Base-by-base conservation (phyloP, 2,113 vertebrate species). In the Micronisus gabar region DNA sequence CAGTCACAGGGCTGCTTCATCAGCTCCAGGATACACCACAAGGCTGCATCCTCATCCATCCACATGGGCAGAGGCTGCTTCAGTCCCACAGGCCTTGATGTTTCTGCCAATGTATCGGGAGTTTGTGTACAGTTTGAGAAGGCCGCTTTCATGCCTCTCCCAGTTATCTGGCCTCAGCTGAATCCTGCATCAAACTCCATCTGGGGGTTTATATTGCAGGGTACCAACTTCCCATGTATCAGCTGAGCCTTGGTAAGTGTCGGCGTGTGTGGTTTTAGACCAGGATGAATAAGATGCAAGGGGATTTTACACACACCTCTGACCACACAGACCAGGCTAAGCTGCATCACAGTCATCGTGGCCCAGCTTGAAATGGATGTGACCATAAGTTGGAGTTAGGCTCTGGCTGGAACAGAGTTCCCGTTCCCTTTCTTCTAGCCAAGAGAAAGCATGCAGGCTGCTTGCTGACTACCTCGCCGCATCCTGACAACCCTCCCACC, bases 321-420 rank as follows among this genome's bases (percentile, higher is more conserved):
- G 40, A 40, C 25, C 43, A 14, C 71, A 30, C 3, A 72, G 34
- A 34, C n/a, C n/a, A 68, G 30, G 40, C 13, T 17, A n/a, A 87
- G 15, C 26, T 66, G 12, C 5, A 10, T 16, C 15, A 4, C 32
- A 21, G 32, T 18, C 59, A 22, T 48, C 9, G 4, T 13, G 45
- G 58, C 41, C 81, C 50, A 53, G 7, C 29, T 53, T 32, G 38
- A 68, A 58, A 59, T 41, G 26, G 21, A 11, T 36, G 7, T 26
- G 22, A 14, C 32, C 3, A 0, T n/a, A 50, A 58, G 41, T 4
- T 0, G 0, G 2, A 18, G 32, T 52, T n/a, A 65, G 50, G 23
- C 43, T 73, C 40, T 47, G 50, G 8, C 36, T 81, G 90, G 19
- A 91, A 27, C 34, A 93, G 19, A 65, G 23, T 8, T 81, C 40